These are phyloP conservation scores for Salticus scenicus DNA, from an alignment of 2,888 invertebrate genomes.

Conservation along the genomic window DNA sequence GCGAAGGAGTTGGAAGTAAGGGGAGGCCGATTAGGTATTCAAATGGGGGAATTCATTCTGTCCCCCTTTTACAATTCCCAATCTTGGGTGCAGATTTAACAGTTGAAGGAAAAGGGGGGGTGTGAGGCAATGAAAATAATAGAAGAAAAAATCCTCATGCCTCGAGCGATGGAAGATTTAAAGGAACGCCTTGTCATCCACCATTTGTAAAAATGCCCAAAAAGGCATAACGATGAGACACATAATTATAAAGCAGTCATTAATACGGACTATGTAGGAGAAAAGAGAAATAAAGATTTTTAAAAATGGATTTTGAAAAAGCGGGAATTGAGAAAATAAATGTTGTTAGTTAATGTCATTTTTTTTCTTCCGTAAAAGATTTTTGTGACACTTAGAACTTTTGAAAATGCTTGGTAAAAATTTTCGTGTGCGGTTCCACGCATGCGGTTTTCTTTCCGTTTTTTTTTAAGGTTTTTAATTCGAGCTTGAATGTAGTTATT, in stretches of 20 bases:
- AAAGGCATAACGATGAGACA: constrained; percentile 46
- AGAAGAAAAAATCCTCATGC: not conserved
- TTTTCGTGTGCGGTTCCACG: not conserved
- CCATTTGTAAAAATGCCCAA: constrained; percentile 55
- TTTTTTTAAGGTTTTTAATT: constrained; percentile 4
- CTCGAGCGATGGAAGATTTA: constrained; percentile 20
- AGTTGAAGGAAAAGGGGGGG: constrained; percentile 6
- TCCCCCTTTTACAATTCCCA: constrained; percentile 8
- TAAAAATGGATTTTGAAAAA: constrained; percentile 14
- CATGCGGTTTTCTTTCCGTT: not conserved
- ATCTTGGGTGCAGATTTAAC: constrained; percentile 18
- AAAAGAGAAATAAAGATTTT: not conserved
- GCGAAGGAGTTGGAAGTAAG: constrained; percentile 24
- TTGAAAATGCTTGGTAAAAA: not conserved
- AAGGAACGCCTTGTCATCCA: constrained; percentile 56
- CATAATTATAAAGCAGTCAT: constrained; percentile 60
- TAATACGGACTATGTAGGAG: constrained; percentile 37
- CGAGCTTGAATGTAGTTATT: constrained; percentile 11
- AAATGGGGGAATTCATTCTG: constrained; percentile 26
- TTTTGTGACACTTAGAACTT: constrained; percentile 8
- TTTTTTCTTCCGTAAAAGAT: constrained; percentile 13
- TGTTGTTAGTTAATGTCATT: constrained; percentile 14
- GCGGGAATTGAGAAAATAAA: constrained; percentile 5
- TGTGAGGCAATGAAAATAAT: not conserved
- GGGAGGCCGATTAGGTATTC: constrained; percentile 56